phyloP scores from a whole-genome alignment of 2,888 invertebrate species.

The Drymonia ruficornis region DNA sequence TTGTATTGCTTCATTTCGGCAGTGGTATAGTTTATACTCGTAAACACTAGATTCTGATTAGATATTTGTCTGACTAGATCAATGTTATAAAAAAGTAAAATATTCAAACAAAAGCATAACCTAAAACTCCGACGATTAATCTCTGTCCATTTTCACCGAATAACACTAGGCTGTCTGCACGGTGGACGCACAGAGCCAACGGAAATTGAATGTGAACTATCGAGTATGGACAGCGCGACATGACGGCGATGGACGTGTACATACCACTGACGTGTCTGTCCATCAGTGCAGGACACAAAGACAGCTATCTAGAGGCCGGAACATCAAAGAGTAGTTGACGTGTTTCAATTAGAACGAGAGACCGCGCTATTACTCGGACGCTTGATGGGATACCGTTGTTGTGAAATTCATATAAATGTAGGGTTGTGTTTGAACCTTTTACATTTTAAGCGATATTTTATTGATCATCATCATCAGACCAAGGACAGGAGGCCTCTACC shows the following conservation, averaged over 20 bases:
- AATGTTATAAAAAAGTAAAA: too few relatives aligned
- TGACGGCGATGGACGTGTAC: conserved; percentile 39
- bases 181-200: conserved; percentile 42
- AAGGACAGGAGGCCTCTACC: too few relatives aligned
- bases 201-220: conserved; percentile 67
- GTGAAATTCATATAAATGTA: not conserved
- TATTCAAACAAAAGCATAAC: too few relatives aligned
- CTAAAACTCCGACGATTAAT: conserved; percentile 14
- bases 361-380: not conserved
- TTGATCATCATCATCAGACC: too few relatives aligned
- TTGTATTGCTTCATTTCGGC: too few relatives aligned
- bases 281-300: conserved; percentile 49
- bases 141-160: conserved; percentile 38
- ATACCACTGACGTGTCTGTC: conserved; percentile 49
- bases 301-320: conserved; percentile 51
- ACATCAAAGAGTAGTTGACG: conserved; percentile 45
- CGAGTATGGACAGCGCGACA: conserved; percentile 43
- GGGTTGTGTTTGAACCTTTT: too few relatives aligned
- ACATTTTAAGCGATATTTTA: too few relatives aligned
- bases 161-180: conserved; percentile 43
- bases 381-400: not conserved
- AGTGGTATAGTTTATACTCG: too few relatives aligned
- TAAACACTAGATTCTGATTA: too few relatives aligned
- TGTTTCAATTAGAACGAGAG: conserved; percentile 30
- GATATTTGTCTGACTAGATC: too few relatives aligned